phyloP scores from a whole-genome alignment of 2,888 invertebrate genomes.

The Harpalus rubripes region DNA sequence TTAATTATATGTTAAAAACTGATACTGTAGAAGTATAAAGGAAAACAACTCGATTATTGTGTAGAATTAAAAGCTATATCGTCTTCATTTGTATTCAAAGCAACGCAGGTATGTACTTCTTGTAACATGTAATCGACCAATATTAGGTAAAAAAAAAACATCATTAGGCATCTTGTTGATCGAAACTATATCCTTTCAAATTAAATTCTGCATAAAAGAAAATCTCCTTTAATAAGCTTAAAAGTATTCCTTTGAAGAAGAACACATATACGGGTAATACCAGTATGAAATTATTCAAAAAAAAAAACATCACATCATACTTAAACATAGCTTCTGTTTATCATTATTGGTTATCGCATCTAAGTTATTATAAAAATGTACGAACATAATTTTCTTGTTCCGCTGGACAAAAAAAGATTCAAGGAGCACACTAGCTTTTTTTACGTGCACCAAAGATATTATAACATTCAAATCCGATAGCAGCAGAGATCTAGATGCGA shows the following conservation, averaged over 20 bases:
- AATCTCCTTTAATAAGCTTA: slow-evolving; percentile 21
- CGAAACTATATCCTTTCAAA: slow-evolving; percentile 38
- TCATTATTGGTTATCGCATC: slow-evolving; percentile 65
- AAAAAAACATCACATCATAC: slow-evolving; percentile 41
- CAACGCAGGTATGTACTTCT: neutral
- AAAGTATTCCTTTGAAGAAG: slow-evolving; percentile 21
- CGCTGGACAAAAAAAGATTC: slow-evolving; percentile 57
- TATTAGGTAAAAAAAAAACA: slow-evolving; percentile 28
- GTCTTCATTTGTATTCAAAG: slow-evolving; percentile 11
- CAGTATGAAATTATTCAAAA: slow-evolving; percentile 59
- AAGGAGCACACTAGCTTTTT: slow-evolving; percentile 60
- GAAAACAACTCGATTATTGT: neutral
- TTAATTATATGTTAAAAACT: neutral
- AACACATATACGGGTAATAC: slow-evolving; percentile 61
- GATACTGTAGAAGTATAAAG: neutral
- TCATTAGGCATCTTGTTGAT: neutral
- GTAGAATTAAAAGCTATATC: neutral
- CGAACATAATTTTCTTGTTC: slow-evolving; percentile 65
- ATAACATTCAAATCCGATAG: slow-evolving; percentile 66
- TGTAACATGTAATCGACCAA: slow-evolving; percentile 1
- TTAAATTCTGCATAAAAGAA: slow-evolving; percentile 31
- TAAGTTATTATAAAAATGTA: slow-evolving; percentile 65
- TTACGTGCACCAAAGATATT: slow-evolving; percentile 62
- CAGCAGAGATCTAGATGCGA: slow-evolving; percentile 64
- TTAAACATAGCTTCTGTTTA: slow-evolving; percentile 65